phyloP scores from a whole-genome alignment of 1,140 invertebrate species.

The Drosophila rhopaloa region DNA sequence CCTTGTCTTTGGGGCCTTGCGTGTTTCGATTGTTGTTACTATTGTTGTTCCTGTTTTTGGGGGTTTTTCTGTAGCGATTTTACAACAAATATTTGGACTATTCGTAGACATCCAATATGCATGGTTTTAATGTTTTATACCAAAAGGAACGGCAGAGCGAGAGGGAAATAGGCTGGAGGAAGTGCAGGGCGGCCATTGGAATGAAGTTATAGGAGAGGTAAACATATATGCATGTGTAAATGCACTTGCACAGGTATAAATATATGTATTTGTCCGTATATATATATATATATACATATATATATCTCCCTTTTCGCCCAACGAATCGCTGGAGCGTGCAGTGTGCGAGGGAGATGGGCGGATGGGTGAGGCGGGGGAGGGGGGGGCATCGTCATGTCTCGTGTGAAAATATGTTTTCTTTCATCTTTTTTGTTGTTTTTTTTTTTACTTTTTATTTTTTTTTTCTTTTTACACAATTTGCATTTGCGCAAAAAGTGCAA shows the following conservation, averaged over 20 bases:
- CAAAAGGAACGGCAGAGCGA: neutral
- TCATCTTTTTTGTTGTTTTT: conserved; percentile 37
- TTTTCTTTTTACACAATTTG: conserved; percentile 69
- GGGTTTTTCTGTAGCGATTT: conserved; percentile 10
- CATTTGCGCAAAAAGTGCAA: conserved; percentile 80
- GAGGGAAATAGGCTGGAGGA: conserved; percentile 2
- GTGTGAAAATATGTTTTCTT: conserved; percentile 71
- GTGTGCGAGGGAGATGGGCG: conserved; percentile 22
- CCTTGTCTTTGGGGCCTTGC: conserved; percentile 43
- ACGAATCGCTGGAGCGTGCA: conserved; percentile 73
- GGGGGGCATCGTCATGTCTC: conserved; percentile 23
- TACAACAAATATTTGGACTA: conserved; percentile 71
- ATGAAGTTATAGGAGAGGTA: conserved; percentile 48
- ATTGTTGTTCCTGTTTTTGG: conserved; percentile 29
- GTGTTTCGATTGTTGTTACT: conserved; percentile 38
- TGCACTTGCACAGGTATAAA: neutral
- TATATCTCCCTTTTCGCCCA: conserved; percentile 32
- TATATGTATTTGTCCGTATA: neutral
- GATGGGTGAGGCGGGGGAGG: neutral
- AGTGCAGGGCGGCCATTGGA: conserved; percentile 63
- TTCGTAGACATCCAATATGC: conserved; percentile 52
- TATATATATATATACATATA: conserved; percentile 21
- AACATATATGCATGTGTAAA: conserved; percentile 19
- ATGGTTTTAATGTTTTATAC: conserved; percentile 12
- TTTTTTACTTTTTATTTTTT: neutral